phyloP scores from a whole-genome alignment of 2,797 vertebrate genomes.

The Periparus ater region DNA sequence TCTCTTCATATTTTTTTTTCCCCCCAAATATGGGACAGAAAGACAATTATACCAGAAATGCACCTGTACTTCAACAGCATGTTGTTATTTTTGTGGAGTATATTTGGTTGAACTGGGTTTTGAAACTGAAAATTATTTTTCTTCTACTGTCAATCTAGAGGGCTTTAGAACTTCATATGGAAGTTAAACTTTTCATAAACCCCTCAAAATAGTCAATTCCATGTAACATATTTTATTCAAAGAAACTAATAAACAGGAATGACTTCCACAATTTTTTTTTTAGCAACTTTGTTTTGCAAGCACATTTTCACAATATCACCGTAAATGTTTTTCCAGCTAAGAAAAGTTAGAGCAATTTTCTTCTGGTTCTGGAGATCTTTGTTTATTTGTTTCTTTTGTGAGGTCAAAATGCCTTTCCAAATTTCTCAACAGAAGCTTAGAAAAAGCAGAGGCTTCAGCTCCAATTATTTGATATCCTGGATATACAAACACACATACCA shows the following conservation, averaged over 20 bases:
- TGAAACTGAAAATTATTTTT: neutral
- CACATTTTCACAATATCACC: neutral
- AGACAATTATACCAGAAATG: neutral
- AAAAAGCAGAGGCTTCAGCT: neutral
- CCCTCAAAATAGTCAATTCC: neutral
- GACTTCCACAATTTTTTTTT: neutral
- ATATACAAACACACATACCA: neutral
- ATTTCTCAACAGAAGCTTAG: neutral
- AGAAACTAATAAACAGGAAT: neutral
- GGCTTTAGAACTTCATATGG: neutral
- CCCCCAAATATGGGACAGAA: neutral
- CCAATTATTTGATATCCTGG: neutral
- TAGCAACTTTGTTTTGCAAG: neutral
- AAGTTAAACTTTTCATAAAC: neutral
- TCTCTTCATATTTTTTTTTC: accelerated
- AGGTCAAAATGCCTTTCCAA: neutral
- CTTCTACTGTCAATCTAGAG: neutral
- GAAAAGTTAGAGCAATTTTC: neutral
- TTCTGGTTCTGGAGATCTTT: neutral
- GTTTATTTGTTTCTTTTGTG: neutral
- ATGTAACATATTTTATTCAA: neutral
- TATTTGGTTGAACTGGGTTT: neutral
- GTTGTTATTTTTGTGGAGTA: neutral
- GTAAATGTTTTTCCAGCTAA: neutral
- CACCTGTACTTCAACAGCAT: neutral